Evolutionary conservation across 2,888 invertebrate genomes (phyloP), one percentile per base, ranked within the genome.

Genomic region (Agapostemon virescens): DNA sequence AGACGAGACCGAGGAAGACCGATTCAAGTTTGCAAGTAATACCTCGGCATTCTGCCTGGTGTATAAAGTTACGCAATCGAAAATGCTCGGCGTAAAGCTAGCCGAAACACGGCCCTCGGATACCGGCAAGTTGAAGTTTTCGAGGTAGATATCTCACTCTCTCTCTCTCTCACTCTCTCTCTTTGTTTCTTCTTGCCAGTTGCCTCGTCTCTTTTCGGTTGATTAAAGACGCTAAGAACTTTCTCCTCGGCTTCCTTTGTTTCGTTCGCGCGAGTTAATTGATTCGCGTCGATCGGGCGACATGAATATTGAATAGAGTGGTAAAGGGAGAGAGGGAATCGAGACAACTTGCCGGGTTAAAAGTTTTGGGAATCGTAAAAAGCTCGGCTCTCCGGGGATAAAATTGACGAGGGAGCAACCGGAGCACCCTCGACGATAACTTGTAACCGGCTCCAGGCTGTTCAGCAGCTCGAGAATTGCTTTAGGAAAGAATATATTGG

Each of bases 21-120:
- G 42, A 17, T 68, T 58, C 70, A 40, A 63, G 33, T 77, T 52
- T 13, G 30, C 63, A 52, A 63, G 68, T 52, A 67, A n/a, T 45
- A 69, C 40, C 33, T 3, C 9, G n/a, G 33, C 15, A 45, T 63
- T 69, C 40, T n/a, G 36, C 52, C n/a, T 5, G 66, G 15, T 11
- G 23, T 42, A 30, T 11, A 45, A 77, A 77, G 66, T 79, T 79
- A 66, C 23, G 79, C 45, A 58, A 79, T 70, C 55, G 79, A 78
- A 78, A 70, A 70, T 23, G 20, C 23, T 38, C 52, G 55, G 52
- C 55, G 20, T 42, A 66, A 70, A 26, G 42, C 69, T 36, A 20
- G 55, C 26, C 68, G 77, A 69, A 52, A 26, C 49, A 49, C 45
- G 38, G 42, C 30, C n/a, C 55, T 13, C 30, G 42, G 63, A 63